These are phyloP conservation scores for Chrysolina oricalcia DNA, from an alignment of 2,888 invertebrate species.

Conservation along the genomic window DNA sequence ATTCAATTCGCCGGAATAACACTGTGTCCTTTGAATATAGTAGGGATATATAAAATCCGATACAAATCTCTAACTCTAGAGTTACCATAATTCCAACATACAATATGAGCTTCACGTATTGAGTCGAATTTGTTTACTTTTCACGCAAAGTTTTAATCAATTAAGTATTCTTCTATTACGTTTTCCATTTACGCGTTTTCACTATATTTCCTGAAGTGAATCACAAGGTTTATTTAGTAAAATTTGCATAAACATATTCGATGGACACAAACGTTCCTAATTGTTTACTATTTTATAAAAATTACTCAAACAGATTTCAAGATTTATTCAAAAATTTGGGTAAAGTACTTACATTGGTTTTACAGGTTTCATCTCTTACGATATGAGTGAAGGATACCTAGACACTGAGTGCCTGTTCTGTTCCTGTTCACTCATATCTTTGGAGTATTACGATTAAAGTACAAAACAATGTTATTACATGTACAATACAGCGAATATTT, in stretches of 20 bases:
- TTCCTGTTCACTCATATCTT: too few species aligned
- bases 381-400: too few species aligned
- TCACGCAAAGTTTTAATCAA: conserved; percentile 14
- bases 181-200: conserved; percentile 21
- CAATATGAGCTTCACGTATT: neutral
- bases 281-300: too few species aligned
- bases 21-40: neutral
- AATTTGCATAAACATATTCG: conserved; percentile 15
- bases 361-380: too few species aligned
- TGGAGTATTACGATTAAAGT: too few species aligned
- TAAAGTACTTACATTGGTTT: too few species aligned
- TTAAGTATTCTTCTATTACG: conserved; percentile 3
- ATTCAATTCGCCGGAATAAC: too few species aligned
- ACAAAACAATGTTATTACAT: too few species aligned
- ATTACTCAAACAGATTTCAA: too few species aligned
- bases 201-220: conserved; percentile 16
- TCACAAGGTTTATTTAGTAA: conserved; percentile 27
- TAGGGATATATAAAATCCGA: neutral
- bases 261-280: neutral
- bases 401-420: too few species aligned
- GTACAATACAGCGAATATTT: too few species aligned
- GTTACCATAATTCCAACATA: conserved; percentile 15
- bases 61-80: neutral
- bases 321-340: too few species aligned
- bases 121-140: conserved; percentile 13